These are phyloP conservation scores for Sebastes trivittatus DNA, from an alignment of 2,797 vertebrate genomes.

Conservation along the genomic window DNA sequence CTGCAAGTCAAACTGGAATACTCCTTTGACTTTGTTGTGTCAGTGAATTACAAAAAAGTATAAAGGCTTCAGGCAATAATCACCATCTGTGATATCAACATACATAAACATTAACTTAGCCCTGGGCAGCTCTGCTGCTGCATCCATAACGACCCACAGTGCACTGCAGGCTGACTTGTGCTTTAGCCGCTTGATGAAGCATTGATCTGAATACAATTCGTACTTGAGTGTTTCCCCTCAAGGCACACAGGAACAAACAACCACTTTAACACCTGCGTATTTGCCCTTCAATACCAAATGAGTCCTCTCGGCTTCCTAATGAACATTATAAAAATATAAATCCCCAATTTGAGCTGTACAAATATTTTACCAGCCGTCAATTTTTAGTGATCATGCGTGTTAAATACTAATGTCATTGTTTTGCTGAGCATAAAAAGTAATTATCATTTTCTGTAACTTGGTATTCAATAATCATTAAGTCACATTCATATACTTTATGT, in stretches of 20 bases:
- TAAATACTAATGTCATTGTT: neutral
- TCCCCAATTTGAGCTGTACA: neutral
- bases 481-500: neutral
- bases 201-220: conserved; percentile 27
- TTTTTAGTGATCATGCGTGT: neutral
- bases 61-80: conserved; percentile 40
- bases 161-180: conserved; percentile 8
- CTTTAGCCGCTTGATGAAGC: conserved; percentile 14
- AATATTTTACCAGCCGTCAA: neutral
- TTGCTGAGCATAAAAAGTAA: neutral
- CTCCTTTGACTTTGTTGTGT: conserved; percentile 16
- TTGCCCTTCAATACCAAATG: neutral
- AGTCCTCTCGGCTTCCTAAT: neutral
- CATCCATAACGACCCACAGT: conserved; percentile 11
- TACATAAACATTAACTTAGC: conserved; percentile 50
- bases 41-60: conserved; percentile 6
- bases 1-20: conserved; percentile 2
- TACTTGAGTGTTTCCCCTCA: neutral
- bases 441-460: neutral
- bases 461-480: neutral
- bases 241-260: neutral
- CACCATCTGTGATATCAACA: conserved; percentile 42
- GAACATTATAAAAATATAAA: neutral
- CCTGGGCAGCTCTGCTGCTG: conserved; percentile 13
- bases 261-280: conserved; percentile 6